phyloP scores from a whole-genome alignment of 2,113 vertebrate genomes.

The Glaucomys volans region DNA sequence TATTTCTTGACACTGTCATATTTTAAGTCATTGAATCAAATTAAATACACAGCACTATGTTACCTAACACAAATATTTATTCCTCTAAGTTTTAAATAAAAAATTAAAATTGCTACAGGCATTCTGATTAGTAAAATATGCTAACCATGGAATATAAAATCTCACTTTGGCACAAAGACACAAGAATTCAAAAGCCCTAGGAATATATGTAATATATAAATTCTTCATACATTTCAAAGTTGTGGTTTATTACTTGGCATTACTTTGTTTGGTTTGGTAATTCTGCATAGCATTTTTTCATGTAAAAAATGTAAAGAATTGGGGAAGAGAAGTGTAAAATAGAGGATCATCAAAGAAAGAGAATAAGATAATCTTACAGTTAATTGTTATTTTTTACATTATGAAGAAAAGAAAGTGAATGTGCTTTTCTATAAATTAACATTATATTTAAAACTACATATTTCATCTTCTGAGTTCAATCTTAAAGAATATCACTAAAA shows the following conservation, averaged over 20 bases:
- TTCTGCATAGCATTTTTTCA: background rate
- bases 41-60: conserved; percentile 61
- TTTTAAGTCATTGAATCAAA: conserved; percentile 78
- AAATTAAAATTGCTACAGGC: conserved; percentile 32
- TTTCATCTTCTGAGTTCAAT: conserved; percentile 36
- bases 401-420: background rate
- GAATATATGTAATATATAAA: conserved; percentile 37
- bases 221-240: background rate
- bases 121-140: conserved; percentile 53
- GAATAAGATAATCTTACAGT: background rate
- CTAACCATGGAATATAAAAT: conserved; percentile 41
- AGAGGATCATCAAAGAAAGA: background rate
- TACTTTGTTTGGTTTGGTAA: background rate
- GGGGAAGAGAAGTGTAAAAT: background rate
- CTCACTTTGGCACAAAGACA: conserved; percentile 40
- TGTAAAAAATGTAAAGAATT: background rate
- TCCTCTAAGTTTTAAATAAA: conserved; percentile 8
- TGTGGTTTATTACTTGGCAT: background rate
- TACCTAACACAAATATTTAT: conserved; percentile 58
- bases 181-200: conserved; percentile 32
- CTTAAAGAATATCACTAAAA: background rate
- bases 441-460: background rate
- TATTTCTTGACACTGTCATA: conserved; percentile 73
- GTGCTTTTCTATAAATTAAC: background rate
- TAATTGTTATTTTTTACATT: background rate